Base-by-base conservation (phyloP, 2,113 vertebrate genomes). In the Ariopsis seemanni region DNA sequence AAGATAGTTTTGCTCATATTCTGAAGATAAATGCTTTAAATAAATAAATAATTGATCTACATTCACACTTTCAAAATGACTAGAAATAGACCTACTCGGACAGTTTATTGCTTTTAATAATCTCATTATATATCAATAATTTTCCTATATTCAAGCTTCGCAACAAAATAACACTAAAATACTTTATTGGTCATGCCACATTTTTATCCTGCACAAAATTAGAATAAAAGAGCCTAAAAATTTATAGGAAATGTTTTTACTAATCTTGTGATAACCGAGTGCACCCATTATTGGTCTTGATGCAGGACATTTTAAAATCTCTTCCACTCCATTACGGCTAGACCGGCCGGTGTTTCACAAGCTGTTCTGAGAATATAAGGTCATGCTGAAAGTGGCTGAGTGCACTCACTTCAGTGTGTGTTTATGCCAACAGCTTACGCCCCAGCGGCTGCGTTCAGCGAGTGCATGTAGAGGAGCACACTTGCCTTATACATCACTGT, bases 261-360 rank as follows among this genome's bases (percentile, higher is more conserved):
- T 63, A 25, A 67, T 67, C 14, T 30, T 22, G 10, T 7, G 12
- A 5, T 57, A 79, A 55, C 52, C 1, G n/a, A 57, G 77, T 52
- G 25, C 25, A 69, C 3, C 20, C 0, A 57, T 10, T 22, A 55
- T 22, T 63, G 69, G 52, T 50, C 60, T 87, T n/a, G 57, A 25
- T 79, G 42, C 55, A 65, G 63, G 7, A 72, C 55, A 58, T 60
- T 87, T 82, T 72, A 88, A 67, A 48, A 55, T 12, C 27, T 86
- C 42, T 90, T 88, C 75, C 60, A 83, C 60, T 86, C 42, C 42
- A 87, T 88, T 88, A 67, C 65, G 34, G 75, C 57, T 25, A 58
- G 55, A 90, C 48, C 74, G 30, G 74, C 42, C 55, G 83, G 57
- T 84, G 74, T 80, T 81, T 84, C 30, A 80, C 74, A 53, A 57